A percentile compares a stretch with the other conserved stretches of the same genome.
These are phyloP conservation scores for Xanthorhoe designata DNA, from an alignment of 2,888 invertebrate species.

Conservation along the genomic window DNA sequence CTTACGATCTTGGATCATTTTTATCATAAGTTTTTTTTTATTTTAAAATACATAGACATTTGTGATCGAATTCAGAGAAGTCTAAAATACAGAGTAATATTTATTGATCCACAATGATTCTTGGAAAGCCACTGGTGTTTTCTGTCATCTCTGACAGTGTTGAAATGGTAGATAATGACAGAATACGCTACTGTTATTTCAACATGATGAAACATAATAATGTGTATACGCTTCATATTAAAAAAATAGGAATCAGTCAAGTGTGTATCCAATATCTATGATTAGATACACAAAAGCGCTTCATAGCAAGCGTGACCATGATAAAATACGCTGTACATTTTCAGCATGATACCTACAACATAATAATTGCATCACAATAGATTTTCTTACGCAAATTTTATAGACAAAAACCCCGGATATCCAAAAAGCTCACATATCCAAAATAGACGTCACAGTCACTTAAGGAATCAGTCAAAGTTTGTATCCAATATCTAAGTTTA, in stretches of 20 bases:
- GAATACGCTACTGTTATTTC: too few relatives aligned
- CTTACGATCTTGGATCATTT: conserved; percentile 22
- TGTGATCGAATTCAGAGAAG: not conserved
- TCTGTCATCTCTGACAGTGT: too few relatives aligned
- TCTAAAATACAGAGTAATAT: too few relatives aligned
- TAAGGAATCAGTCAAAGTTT: conserved; percentile 77
- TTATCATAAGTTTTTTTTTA: not conserved
- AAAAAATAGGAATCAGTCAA: conserved; percentile 74
- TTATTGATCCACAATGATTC: too few relatives aligned
- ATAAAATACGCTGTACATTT: not conserved
- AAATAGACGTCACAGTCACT: conserved; percentile 64
- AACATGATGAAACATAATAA: too few relatives aligned
- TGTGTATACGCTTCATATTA: too few relatives aligned
- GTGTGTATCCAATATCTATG: conserved; percentile 70
- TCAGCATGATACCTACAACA: not conserved
- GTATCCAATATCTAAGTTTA: conserved; percentile 64
- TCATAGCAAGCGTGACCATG: too few relatives aligned
- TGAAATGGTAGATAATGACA: too few relatives aligned
- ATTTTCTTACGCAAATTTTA: not conserved
- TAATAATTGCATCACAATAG: not conserved
- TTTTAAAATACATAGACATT: not conserved
- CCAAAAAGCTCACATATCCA: conserved; percentile 40
- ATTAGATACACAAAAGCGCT: conserved; percentile 36
- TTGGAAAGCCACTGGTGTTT: too few relatives aligned
- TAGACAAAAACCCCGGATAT: conserved; percentile 49